Conservation (phyloP, 2,888 invertebrate genomes). For the Acleris literana region DNA sequence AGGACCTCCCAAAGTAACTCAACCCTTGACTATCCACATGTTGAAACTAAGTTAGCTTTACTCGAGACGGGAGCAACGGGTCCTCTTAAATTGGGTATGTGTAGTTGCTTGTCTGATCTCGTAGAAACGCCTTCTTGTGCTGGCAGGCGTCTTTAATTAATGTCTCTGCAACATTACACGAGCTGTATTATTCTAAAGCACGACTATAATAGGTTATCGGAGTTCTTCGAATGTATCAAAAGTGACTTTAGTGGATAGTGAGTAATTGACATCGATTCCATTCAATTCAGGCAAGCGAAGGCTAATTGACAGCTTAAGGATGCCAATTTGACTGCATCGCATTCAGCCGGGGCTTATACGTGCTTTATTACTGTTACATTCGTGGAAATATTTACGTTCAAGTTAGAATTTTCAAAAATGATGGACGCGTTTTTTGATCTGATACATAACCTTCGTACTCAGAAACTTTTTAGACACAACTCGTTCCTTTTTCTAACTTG, state of each 20-base stretch:
- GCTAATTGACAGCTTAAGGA: constrained; percentile 17
- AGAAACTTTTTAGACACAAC: too few species aligned
- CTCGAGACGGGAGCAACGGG: constrained; percentile 43
- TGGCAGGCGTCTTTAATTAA: constrained; percentile 80
- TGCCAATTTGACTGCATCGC: constrained; percentile 18
- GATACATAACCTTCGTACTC: too few species aligned
- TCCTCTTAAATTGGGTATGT: constrained; percentile 60
- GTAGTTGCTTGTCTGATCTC: constrained; percentile 64
- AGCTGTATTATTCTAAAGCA: constrained; percentile 60
- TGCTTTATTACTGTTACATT: too few species aligned
- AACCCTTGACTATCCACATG: constrained; percentile 41
- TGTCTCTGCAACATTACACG: constrained; percentile 65
- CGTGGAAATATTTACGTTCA: too few species aligned
- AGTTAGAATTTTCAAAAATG: too few species aligned
- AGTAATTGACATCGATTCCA: constrained; percentile 31
- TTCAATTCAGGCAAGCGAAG: constrained; percentile 17
- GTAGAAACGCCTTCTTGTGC: constrained; percentile 73
- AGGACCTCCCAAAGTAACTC: constrained; percentile 50
- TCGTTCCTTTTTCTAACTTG: too few species aligned
- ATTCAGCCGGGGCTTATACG: neutral
- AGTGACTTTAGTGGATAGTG: constrained; percentile 7
- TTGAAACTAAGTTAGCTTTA: constrained; percentile 25
- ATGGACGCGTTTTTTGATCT: neutral
- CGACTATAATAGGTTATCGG: constrained; percentile 59
- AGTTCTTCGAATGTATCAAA: constrained; percentile 50